phyloP scores from a whole-genome alignment of 1,140 invertebrate species.

The Drosophila fuyamai region DNA sequence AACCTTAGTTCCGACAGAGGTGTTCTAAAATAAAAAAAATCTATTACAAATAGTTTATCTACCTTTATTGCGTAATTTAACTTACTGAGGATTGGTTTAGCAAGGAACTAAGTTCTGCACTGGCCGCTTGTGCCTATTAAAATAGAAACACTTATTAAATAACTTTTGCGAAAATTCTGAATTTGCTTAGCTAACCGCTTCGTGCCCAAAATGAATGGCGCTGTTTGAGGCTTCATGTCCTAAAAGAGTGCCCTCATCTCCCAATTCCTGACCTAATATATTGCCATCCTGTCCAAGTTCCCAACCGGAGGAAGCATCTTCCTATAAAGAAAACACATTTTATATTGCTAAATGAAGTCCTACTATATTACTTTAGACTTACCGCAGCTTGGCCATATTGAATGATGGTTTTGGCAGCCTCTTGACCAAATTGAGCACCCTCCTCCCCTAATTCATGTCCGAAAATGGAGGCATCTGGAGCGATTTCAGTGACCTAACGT shows the following conservation, averaged over 20 bases:
- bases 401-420: slow-evolving; percentile 4
- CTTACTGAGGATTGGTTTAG: slow-evolving; percentile 12
- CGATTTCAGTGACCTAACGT: slow-evolving; percentile 34
- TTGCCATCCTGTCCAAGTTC: slow-evolving; percentile 37
- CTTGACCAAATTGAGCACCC: slow-evolving; percentile 19
- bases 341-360: background rate
- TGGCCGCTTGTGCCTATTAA: slow-evolving; percentile 16
- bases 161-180: background rate
- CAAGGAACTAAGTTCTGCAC: background rate
- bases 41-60: too few species aligned
- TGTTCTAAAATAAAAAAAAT: too few species aligned
- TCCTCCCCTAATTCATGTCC: slow-evolving; percentile 32
- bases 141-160: background rate
- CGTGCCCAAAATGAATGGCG: slow-evolving; percentile 29
- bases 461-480: slow-evolving; percentile 38
- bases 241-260: slow-evolving; percentile 24
- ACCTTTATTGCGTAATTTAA: background rate
- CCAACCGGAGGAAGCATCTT: background rate
- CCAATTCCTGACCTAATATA: slow-evolving; percentile 32
- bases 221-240: slow-evolving; percentile 16
- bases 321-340: background rate
- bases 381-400: slow-evolving; percentile 26
- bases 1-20: too few species aligned
- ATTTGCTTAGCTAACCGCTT: slow-evolving; percentile 12
- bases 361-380: background rate